Conservation (phyloP, 1,140 invertebrate species). For the Apis dorsata region DNA sequence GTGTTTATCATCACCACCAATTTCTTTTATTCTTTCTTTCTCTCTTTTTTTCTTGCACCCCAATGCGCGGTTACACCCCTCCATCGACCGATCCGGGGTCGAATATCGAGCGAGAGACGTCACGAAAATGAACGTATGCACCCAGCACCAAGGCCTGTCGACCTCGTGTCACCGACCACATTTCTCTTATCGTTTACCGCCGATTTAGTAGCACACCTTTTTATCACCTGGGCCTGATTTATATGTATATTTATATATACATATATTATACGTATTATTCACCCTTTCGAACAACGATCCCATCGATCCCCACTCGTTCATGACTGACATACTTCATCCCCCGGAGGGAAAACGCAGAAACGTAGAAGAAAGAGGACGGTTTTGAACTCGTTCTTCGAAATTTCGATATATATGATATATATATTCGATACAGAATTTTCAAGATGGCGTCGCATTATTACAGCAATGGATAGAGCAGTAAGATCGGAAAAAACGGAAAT, state of each 20-base stretch:
- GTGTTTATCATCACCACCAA: constrained; percentile 44
- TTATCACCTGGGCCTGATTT: neutral
- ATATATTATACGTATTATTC: neutral
- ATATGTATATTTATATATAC: no score
- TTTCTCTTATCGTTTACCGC: constrained; percentile 18
- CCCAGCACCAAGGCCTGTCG: constrained; percentile 52
- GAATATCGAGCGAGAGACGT: neutral
- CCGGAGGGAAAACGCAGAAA: neutral
- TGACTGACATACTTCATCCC: constrained; percentile 50
- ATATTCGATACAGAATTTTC: no score
- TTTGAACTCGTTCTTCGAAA: neutral
- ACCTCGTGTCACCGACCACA: constrained; percentile 39
- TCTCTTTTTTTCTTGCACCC: constrained; percentile 44
- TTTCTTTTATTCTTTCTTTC: constrained; percentile 53
- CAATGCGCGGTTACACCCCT: constrained; percentile 7
- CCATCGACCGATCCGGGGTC: neutral
- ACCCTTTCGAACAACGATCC: constrained; percentile 10
- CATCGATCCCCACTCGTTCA: constrained; percentile 15
- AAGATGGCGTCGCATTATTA: no score
- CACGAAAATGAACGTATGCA: constrained; percentile 46
- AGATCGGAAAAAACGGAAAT: neutral
- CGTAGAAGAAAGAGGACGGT: neutral
- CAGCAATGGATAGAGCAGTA: neutral
- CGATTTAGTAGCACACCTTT: constrained; percentile 51
- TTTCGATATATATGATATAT: neutral